Base-by-base conservation (phyloP, 2,888 invertebrate species). In the Coelopa pilipes region DNA sequence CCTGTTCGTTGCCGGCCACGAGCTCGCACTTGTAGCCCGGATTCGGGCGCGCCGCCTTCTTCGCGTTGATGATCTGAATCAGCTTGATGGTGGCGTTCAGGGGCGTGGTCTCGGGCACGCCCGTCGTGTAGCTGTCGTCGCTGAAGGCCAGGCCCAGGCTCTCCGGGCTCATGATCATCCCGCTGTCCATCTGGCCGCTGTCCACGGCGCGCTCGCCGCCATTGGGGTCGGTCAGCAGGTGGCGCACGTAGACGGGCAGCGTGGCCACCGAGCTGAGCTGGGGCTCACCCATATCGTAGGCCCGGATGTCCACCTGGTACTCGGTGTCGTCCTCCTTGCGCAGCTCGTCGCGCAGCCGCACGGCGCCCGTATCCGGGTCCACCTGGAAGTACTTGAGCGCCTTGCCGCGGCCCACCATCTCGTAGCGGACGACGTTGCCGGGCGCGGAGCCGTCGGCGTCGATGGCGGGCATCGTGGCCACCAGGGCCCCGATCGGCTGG, bases 371-470 rank as follows among this genome's bases (percentile, higher is more conserved):
- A 75, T 95, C 95, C 0, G 94, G 92, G 85, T 96, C 95, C 10
- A 97, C 93, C 79, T 93, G 93, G 89, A 97, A 97, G 86, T 95
- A 96, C 81, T 94, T 94, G 0, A 91, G 89, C 0, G 96, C 93
- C 83, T 95, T 94, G 24, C 94, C 94, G 21, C 94, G 89, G 0
- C 96, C 96, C 9, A 93, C 93, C 70, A 96, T 89, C 84, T 95
- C 94, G 83, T 96, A 96, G 13, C 91, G 89, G 1, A 91, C 89
- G 83, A 93, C 92, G 87, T 96, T 96, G 80, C 94, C 94, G 0
- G 96, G 96, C 0, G 94, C 89, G 0, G 95, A 94, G 10, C 95
- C 95, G 88, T 97, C 96, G 0, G 92, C 91, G 86, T 97, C 97
- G 0, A 92, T 90, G 0, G 97, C 97, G 0, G 91, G 89, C 62